These are phyloP conservation scores for Lipophrys pholis DNA, from an alignment of 2,113 vertebrate genomes.

Conservation along the genomic window DNA sequence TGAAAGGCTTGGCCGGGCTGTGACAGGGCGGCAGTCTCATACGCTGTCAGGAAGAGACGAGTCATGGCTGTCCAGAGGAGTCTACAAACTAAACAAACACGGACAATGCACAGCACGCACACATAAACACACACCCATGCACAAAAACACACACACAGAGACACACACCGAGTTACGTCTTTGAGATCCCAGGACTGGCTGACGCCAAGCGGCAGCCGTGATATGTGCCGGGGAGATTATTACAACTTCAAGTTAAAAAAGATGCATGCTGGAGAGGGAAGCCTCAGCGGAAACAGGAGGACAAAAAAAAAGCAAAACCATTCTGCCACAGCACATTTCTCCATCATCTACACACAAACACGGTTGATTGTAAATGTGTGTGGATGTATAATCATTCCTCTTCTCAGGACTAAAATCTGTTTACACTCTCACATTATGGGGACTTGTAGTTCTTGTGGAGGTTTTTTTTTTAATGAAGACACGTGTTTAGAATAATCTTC, in stretches of 20 bases:
- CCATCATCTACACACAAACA: not conserved
- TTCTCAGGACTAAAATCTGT: too few relatives aligned
- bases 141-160: slow-evolving; percentile 3
- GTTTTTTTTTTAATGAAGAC: too few relatives aligned
- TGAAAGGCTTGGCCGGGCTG: slow-evolving; percentile 27
- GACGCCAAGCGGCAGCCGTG: slow-evolving; percentile 27
- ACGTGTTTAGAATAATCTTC: too few relatives aligned
- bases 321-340: not conserved
- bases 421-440: too few relatives aligned
- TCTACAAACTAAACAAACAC: slow-evolving; percentile 55
- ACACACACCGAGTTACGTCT: slow-evolving; percentile 33
- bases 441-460: too few relatives aligned
- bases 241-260: slow-evolving; percentile 15
- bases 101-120: slow-evolving; percentile 28
- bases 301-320: not conserved
- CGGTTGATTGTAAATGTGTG: not conserved
- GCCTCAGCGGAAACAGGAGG: not conserved
- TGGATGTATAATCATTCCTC: too few relatives aligned
- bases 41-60: slow-evolving; percentile 46
- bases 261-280: not conserved
- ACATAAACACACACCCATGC: not conserved
- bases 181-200: slow-evolving; percentile 36
- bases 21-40: slow-evolving; percentile 31
- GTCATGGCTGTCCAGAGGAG: slow-evolving; percentile 46
- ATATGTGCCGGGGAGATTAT: slow-evolving; percentile 18